These are phyloP conservation scores for Danaus melanippus DNA, from an alignment of 1,140 invertebrate genomes.

Conservation along the genomic window DNA sequence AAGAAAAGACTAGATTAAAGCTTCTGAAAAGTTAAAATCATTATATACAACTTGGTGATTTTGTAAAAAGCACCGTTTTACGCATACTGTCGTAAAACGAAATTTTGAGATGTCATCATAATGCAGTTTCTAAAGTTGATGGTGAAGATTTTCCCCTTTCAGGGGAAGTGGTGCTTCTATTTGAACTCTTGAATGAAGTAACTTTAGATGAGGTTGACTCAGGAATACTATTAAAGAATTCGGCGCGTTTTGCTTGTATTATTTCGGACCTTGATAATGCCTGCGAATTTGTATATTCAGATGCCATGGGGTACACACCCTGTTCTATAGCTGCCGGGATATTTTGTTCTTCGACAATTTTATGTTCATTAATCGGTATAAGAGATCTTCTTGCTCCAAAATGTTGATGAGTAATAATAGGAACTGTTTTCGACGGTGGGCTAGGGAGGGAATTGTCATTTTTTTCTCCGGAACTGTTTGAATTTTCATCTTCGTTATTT, in stretches of 20 bases:
- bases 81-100: slow-evolving; percentile 4
- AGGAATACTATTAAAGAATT: slow-evolving; percentile 68
- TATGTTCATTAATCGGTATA: slow-evolving; percentile 53
- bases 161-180: slow-evolving; percentile 44
- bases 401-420: slow-evolving; percentile 64
- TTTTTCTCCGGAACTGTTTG: slow-evolving; percentile 70
- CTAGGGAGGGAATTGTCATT: slow-evolving; percentile 43
- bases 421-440: slow-evolving; percentile 56
- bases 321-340: slow-evolving; percentile 36
- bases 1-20: slow-evolving; percentile 69
- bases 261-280: slow-evolving; percentile 63
- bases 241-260: slow-evolving; percentile 72
- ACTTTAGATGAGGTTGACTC: slow-evolving; percentile 47
- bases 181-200: slow-evolving; percentile 50
- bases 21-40: slow-evolving; percentile 58
- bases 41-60: slow-evolving; percentile 36
- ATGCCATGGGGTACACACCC: slow-evolving; percentile 50
- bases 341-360: slow-evolving; percentile 34
- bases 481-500: slow-evolving; percentile 79
- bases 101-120: slow-evolving; percentile 60
- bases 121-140: slow-evolving; percentile 74
- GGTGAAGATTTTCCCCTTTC: slow-evolving; percentile 54
- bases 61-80: slow-evolving; percentile 47
- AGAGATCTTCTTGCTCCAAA: slow-evolving; percentile 59
- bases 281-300: slow-evolving; percentile 39